Evolutionary conservation across 2,113 vertebrate genomes (phyloP), one percentile per base, ranked within the genome.

Genomic region (Leuciscus idus): DNA sequence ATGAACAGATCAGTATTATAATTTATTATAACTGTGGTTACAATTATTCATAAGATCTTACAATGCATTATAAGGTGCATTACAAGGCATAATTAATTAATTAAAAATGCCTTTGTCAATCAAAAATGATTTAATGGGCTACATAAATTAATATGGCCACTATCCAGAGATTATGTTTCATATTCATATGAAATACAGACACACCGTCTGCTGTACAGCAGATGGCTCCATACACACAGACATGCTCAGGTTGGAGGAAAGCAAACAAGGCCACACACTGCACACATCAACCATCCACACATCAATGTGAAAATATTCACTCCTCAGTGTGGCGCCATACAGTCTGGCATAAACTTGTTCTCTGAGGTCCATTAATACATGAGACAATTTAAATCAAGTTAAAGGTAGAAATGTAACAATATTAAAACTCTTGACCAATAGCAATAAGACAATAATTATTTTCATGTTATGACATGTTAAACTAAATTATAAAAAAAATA

Each of bases 141-240:
- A 30, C 68, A 72, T 12, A 74, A 33, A 33, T 33, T 33, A 33
- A 33, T 33, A 33, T 50, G 26, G 8, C 4, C 39, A 68, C 36
- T 30, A 66, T 48, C 36, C 36, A 39, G 6, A 39, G 6, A 39
- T 43, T 43, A 43, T 48, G 43, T 68, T 50, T 66, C 30, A 5
- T 73, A 50, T 86, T 61, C 46, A 66, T 30, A 39, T 39, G 19
- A 73, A 73, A 86, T 9, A n/a, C n/a, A 81, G 77, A 81, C 19
- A 81, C 33, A 64, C 55, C 57, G 55, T 30, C 23, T 28, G 46
- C 7, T 64, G 80, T 83, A 83, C 85, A 86, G 85, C 80, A 86
- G 85, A 82, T 82, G 85, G 85, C 85, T 86, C 85, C 70, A 81
- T 64, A 83, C 62, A 13, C 85, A 83, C 28, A 76, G 17, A 48